Evolutionary conservation across 2,113 vertebrate species (phyloP).

Genomic region (Equus przewalskii): DNA sequence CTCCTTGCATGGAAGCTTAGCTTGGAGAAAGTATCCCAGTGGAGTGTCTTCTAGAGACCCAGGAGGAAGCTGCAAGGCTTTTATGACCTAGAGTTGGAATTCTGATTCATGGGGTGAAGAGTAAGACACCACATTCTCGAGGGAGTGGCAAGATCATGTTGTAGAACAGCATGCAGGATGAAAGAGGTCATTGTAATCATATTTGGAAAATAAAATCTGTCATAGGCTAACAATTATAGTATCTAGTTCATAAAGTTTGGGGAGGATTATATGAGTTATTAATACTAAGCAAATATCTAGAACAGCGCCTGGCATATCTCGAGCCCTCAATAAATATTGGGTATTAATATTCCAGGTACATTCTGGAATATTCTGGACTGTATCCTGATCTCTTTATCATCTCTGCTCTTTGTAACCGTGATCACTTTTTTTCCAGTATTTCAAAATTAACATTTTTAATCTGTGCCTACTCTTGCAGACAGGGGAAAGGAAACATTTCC

Average conservation of each 20-base stretch:
- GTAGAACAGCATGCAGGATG: not conserved
- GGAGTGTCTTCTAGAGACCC: not conserved
- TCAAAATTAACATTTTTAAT: constrained; percentile 12
- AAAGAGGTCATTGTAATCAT: not conserved
- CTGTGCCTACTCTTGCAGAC: not conserved
- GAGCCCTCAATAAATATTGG: not conserved
- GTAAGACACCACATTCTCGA: not conserved
- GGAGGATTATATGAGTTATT: not conserved
- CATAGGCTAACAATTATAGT: not conserved
- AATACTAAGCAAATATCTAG: not conserved
- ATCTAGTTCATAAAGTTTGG: not conserved
- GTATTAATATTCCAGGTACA: not conserved
- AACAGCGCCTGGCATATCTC: not conserved
- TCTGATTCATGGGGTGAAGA: not conserved
- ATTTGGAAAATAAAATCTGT: not conserved
- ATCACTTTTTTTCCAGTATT: not conserved
- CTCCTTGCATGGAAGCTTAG: not conserved
- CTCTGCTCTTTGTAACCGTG: not conserved
- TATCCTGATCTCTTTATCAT: not conserved
- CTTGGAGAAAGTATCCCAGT: not conserved
- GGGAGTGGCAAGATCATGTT: not conserved
- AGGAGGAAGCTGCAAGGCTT: not conserved
- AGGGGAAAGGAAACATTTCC: not conserved
- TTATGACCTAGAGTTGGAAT: not conserved
- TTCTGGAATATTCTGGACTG: not conserved